Percentiles rank a stretch among this genome's conserved stretches.
Evolutionary conservation across 1,140 invertebrate species (phyloP).

Genomic region (Bombus difficillimus): DNA sequence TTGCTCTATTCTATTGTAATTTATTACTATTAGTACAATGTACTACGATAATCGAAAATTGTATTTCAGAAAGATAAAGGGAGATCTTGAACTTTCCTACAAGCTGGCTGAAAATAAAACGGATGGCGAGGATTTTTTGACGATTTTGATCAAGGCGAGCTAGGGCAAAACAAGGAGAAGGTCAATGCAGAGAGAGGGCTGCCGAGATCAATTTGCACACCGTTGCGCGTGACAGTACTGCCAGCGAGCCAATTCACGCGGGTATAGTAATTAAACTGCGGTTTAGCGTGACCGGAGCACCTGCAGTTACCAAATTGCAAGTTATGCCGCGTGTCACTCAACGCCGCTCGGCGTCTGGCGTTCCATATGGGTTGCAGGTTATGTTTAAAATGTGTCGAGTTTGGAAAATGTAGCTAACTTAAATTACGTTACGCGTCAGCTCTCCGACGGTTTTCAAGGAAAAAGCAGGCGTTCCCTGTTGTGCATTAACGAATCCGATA

Average conservation of each 20-base stretch:
- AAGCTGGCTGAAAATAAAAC: background rate
- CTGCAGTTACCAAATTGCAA: slow-evolving; percentile 79
- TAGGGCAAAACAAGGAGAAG: slow-evolving; percentile 38
- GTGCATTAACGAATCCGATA: background rate
- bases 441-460: background rate
- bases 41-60: too few relatives aligned
- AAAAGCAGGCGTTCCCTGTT: background rate
- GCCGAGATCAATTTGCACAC: slow-evolving; percentile 78
- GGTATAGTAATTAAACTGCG: slow-evolving; percentile 82
- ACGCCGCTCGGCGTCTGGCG: slow-evolving; percentile 50
- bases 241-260: slow-evolving; percentile 77
- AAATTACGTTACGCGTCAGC: background rate
- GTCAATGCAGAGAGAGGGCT: slow-evolving; percentile 64
- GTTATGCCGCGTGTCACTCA: slow-evolving; percentile 78
- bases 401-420: slow-evolving; percentile 36
- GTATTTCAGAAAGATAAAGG: background rate
- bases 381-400: slow-evolving; percentile 27
- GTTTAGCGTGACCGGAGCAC: slow-evolving; percentile 79
- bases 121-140: slow-evolving; percentile 32
- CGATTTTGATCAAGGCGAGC: slow-evolving; percentile 48
- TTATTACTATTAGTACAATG: too few relatives aligned
- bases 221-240: slow-evolving; percentile 78
- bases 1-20: too few relatives aligned
- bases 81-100: background rate
- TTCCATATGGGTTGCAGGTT: slow-evolving; percentile 20